Evolutionary conservation across 2,113 vertebrate genomes (phyloP).

Genomic region (Chaetops frenatus): DNA sequence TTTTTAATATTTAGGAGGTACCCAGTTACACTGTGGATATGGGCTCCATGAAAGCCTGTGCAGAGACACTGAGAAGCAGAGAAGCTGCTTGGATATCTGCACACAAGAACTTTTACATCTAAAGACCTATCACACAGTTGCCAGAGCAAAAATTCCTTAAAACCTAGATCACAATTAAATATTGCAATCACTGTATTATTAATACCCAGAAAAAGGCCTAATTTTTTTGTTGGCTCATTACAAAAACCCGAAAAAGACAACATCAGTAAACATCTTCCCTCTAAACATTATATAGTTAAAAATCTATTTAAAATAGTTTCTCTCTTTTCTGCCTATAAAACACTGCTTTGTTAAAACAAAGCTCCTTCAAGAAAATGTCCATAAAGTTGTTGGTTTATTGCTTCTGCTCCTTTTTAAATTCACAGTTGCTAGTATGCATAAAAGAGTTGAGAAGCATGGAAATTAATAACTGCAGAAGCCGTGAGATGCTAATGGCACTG

Average conservation of each 20-base stretch:
- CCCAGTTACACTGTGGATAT: background rate
- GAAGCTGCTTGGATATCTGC: background rate
- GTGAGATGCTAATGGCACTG: background rate
- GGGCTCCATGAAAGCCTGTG: background rate
- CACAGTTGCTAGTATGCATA: background rate
- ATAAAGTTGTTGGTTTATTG: background rate
- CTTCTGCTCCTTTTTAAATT: background rate
- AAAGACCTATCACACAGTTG: background rate
- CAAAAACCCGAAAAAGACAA: background rate
- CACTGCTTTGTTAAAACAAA: background rate
- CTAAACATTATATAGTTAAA: background rate
- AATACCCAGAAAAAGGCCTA: background rate
- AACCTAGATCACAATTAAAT: background rate
- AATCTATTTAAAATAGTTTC: background rate
- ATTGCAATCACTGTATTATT: background rate
- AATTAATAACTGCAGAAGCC: slow-evolving; percentile 6
- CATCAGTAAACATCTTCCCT: background rate
- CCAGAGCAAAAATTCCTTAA: background rate
- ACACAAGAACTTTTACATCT: background rate
- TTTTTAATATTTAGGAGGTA: slow-evolving; percentile 46
- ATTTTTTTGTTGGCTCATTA: background rate
- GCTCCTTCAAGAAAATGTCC: background rate
- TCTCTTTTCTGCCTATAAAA: background rate
- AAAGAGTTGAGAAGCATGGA: background rate
- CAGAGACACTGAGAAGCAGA: background rate